These are phyloP conservation scores for Cheiracanthium punctorium DNA, from an alignment of 2,888 invertebrate species.

Conservation along the genomic window DNA sequence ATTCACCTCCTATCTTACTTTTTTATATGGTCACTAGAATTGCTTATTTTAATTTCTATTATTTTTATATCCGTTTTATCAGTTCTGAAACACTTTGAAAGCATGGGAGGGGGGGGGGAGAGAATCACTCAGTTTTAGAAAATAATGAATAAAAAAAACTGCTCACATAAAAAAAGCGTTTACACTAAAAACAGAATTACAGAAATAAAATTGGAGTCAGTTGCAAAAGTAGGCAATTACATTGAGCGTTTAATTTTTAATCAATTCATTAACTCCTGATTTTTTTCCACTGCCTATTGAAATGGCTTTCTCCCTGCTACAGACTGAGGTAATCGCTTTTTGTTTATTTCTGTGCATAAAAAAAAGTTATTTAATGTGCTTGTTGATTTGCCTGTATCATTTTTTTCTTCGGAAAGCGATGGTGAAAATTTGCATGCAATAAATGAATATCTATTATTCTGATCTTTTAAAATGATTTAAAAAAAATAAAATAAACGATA, in stretches of 20 bases:
- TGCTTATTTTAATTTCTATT: background rate
- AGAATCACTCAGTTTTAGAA: background rate
- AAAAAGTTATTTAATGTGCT: background rate
- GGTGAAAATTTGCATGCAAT: background rate
- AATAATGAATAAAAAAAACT: background rate
- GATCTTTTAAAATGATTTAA: background rate
- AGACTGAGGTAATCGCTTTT: background rate
- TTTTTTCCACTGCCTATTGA: constrained; percentile 4
- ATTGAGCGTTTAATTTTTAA: constrained; percentile 53
- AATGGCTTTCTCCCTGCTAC: background rate
- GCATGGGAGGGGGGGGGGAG: background rate
- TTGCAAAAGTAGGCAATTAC: constrained; percentile 14
- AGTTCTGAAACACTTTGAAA: background rate
- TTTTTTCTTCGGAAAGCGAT: constrained; percentile 16
- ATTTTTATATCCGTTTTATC: background rate
- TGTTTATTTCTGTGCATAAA: background rate
- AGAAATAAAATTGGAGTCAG: constrained; percentile 19
- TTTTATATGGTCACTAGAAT: constrained; percentile 29
- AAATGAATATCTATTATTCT: constrained; percentile 4
- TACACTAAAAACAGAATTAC: constrained; percentile 44
- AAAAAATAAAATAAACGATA: background rate
- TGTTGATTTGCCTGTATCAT: background rate
- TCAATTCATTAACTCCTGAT: constrained; percentile 42
- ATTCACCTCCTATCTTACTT: background rate
- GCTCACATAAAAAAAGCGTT: background rate